Evolutionary conservation across 1,140 invertebrate genomes (phyloP).

Genomic region (Drosophila pruinosa): DNA sequence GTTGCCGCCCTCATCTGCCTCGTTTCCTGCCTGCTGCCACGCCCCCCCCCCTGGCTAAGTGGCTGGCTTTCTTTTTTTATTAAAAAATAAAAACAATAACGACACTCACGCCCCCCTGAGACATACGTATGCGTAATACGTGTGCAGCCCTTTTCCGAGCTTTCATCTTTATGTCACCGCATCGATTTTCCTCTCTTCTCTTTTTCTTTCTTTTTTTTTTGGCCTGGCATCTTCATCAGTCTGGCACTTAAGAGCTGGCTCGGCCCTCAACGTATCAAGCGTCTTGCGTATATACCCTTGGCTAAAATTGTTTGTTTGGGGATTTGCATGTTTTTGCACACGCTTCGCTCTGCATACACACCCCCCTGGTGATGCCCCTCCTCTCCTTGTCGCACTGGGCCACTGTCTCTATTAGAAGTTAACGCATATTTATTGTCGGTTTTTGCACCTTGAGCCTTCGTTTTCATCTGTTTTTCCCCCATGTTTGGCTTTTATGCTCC

Average conservation of each 20-base stretch:
- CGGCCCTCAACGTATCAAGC: slow-evolving; percentile 1
- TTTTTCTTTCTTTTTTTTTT: slow-evolving; percentile 5
- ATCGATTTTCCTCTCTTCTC: slow-evolving; percentile 50
- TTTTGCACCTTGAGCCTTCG: slow-evolving; percentile 65
- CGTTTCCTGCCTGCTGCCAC: slow-evolving; percentile 24
- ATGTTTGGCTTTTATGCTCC: slow-evolving; percentile 66
- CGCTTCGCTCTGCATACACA: slow-evolving; percentile 14
- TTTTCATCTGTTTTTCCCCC: slow-evolving; percentile 40
- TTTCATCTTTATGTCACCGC: slow-evolving; percentile 75
- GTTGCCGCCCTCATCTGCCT: neutral
- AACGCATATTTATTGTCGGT: slow-evolving; percentile 78
- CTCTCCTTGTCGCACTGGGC: neutral
- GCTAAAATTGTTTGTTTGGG: slow-evolving; percentile 79
- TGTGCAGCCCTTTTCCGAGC: slow-evolving; percentile 45
- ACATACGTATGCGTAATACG: neutral
- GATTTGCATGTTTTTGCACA: slow-evolving; percentile 77
- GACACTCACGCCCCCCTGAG: slow-evolving; percentile 28
- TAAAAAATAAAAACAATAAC: slow-evolving; percentile 67
- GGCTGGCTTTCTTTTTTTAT: slow-evolving; percentile 24
- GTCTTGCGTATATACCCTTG: slow-evolving; percentile 44
- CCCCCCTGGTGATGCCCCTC: neutral
- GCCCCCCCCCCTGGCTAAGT: slow-evolving; percentile 7
- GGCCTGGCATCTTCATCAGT: slow-evolving; percentile 29
- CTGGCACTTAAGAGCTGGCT: slow-evolving; percentile 46
- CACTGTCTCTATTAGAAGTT: slow-evolving; percentile 66